Base-by-base conservation (phyloP, 2,113 vertebrate genomes). In the Chaetorhynchus papuensis region DNA sequence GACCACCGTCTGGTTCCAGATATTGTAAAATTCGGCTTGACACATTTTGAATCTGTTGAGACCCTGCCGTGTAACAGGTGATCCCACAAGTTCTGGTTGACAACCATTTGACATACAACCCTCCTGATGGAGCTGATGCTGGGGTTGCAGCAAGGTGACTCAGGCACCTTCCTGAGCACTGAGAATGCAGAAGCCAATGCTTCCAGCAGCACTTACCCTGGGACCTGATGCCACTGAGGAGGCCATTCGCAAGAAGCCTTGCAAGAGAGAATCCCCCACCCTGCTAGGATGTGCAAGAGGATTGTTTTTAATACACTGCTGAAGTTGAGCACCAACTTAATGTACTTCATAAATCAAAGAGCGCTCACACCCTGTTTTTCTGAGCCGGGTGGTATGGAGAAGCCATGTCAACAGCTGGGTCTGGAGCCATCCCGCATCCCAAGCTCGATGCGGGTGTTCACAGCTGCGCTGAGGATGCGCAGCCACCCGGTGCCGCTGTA, bases 401-500 rank as follows among this genome's bases (percentile, higher is more conserved):
- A 54, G 11, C 13, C 6, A 2, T 31, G 15, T 14, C 35, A 14
- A 15, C 23, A 23, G 76, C 31, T 2, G 6, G 2, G 1, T 39
- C 11, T 7, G 42, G 41, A 26, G 31, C 11, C 1, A 1, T 17
- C 14, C 33, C 2, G 2, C 14, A 8, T 15, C 20, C 41, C 18
- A 4, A 9, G 9, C 26, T 26, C 3, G 2, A 14, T 21, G 27
- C 23, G 13, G 60, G 5, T 41, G 54, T 7, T 20, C 6, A 4
- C 59, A 30, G 35, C 35, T 2, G 3, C 9, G 7, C 44, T 14
- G 21, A 5, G 15, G 42, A 20, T 5, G 5, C 14, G 7, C 52
- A 61, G 64, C 97, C 97, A 79, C 95, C 65, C 2, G 93, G 91
- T 52, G 97, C 92, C 85, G 35, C 84, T 97, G 54, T 95, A 89